Base-by-base conservation (phyloP, 1,140 invertebrate genomes). In the Drosophila tani region DNA sequence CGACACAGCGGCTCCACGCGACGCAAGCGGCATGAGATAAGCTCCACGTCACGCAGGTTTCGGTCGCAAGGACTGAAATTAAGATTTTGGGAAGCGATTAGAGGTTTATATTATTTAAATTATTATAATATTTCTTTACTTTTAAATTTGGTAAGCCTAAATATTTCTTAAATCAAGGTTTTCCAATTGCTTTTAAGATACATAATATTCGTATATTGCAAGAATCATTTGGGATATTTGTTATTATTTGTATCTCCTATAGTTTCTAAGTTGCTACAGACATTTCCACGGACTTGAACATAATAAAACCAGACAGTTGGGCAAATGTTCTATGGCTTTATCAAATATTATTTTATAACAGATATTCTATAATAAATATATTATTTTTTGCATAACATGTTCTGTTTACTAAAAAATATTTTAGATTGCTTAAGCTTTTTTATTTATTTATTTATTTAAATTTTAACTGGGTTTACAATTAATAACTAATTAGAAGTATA, bases 11-110 rank as follows among this genome's bases (percentile, higher is more conserved):
- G 94, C 78, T 95, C 95, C 47, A 95, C 94, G 64, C 95, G 93
- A 59, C 95, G 93, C 57, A 96, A 91, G 56, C 95, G 93, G 64
- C 93, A 93, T n/a, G 94, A 94, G 71, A 96, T 95, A 76, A 95
- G 91, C 82, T 95, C 95, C 57, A 96, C 94, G 90, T 97, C 96
- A 91, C 95, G 94, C 73, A 95, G 94, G 75, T 95, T 96, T 24
- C 96, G 93, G 85, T 97, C 96, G 82, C 94, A 94, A 46, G 96
- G 96, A 93, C 96, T 97, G 93, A 14, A 93, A 81, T 35, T 24
- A 45, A n/a, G 8, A 4, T 15, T 46, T 43, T 51, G 9, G 50
- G 53, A 71, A 49, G 53, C 6, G 49, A 56, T 46, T 51, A 66
- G 14, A 3, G 11, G 4, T 7, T 21, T 21, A 0, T 3, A 24